Evolutionary conservation across 2,888 invertebrate genomes (phyloP).

Genomic region (Caradrina kadenii): DNA sequence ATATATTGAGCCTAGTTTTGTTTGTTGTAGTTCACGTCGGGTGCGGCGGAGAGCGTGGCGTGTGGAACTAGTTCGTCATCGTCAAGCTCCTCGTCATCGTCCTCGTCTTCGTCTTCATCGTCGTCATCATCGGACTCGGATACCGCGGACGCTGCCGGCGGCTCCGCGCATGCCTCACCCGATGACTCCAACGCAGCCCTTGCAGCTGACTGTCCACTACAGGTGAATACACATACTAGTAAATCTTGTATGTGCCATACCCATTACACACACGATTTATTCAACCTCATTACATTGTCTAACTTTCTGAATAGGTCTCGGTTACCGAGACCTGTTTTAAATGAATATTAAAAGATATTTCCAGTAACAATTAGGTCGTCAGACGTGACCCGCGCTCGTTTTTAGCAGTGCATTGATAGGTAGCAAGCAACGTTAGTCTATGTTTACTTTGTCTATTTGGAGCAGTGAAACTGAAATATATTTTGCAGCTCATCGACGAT

Average conservation of each 20-base stretch:
- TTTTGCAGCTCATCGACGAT: constrained; percentile 93
- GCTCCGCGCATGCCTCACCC: constrained; percentile 81
- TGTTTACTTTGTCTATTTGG: constrained; percentile 50
- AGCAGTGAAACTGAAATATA: constrained; percentile 58
- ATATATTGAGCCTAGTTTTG: constrained; percentile 6
- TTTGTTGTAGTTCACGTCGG: constrained; percentile 80
- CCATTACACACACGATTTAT: not conserved
- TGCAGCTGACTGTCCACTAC: constrained; percentile 90
- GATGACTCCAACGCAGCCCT: constrained; percentile 90
- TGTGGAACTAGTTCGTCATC: constrained; percentile 86
- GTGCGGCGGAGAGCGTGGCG: constrained; percentile 80
- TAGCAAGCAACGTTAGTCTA: constrained; percentile 38
- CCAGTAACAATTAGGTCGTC: constrained; percentile 14
- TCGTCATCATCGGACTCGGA: constrained; percentile 87
- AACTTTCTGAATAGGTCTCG: not conserved
- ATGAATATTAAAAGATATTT: constrained; percentile 13
- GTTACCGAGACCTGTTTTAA: not conserved
- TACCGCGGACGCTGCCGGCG: constrained; percentile 84
- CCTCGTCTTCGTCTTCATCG: constrained; percentile 86
- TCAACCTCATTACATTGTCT: not conserved
- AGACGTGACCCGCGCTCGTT: constrained; percentile 15
- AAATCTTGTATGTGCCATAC: not conserved
- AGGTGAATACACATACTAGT: constrained; percentile 76
- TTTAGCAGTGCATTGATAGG: constrained; percentile 33
- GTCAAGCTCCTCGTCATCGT: constrained; percentile 84